Base-by-base conservation (phyloP, 2,888 invertebrate species). In the Aphodius granarius region DNA sequence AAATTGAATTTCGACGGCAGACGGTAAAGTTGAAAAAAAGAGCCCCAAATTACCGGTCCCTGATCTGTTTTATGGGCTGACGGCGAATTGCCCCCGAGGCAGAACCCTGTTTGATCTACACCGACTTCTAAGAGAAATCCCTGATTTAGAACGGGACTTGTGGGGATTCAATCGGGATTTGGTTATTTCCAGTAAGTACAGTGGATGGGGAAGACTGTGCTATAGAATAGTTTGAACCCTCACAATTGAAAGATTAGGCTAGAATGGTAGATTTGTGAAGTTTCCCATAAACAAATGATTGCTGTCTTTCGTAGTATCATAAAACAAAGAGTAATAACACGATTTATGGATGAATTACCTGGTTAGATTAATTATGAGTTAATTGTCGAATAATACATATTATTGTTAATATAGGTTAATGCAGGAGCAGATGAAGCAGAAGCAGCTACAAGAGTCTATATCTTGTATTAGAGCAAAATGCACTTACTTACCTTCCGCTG, bases 401-500 rank as follows among this genome's bases (percentile, higher is more conserved):
- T 43, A 43, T 43, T 43, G 43, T 43, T 43, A 3, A 43, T 9
- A 43, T 9, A 43, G 43, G 43, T 43, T 43, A 43, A 13, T 43
- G 13, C 2, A 43, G 1, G 4, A 6, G 43, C 43, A 43, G 43
- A 43, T 43, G 43, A 43, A 43, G 43, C 43, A 43, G 43, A 43
- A 43, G 43, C 43, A 43, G 43, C 43, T 43, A 43, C 43, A 43
- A 43, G 43, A 43, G 43, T 43, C 43, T 43, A 43, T 43, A 13
- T 43, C 43, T 43, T 43, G 81, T 43, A 43, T 43, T 43, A 43
- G 4, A 43, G 43, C 43, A 81, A 81, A 79, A 80, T 88, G 90
- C 92, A 93, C 92, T 92, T 92, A 93, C 94, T 94, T 92, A 94
- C 94, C 94, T 90, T 92, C 92, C 88, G 91, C 91, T 85, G 89